Evolutionary conservation across 2,888 invertebrate genomes (phyloP).

Genomic region (Smittia sp.): DNA sequence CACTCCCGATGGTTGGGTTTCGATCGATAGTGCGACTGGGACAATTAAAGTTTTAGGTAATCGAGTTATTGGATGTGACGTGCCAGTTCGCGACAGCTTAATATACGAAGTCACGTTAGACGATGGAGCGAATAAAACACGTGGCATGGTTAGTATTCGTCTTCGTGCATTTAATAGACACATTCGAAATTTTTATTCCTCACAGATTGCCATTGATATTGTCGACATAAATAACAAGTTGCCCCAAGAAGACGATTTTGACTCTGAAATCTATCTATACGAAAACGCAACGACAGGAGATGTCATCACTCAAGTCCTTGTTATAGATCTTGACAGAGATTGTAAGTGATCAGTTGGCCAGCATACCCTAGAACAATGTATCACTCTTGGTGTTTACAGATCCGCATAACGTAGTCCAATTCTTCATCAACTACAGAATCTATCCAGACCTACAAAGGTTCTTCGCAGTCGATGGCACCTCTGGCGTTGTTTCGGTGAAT

Average conservation of each 20-base stretch:
- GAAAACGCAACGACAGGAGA: constrained; percentile 56
- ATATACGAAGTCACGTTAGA: constrained; percentile 58
- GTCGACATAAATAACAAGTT: constrained; percentile 62
- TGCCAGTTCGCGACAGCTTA: constrained; percentile 54
- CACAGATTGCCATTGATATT: constrained; percentile 59
- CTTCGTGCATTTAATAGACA: constrained; percentile 42
- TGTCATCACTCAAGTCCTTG: constrained; percentile 53
- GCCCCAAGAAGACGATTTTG: constrained; percentile 52
- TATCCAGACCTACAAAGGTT: constrained; percentile 54
- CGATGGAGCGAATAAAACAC: constrained; percentile 52
- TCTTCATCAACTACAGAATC: constrained; percentile 56
- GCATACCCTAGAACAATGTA: constrained; percentile 2
- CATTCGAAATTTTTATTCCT: constrained; percentile 13
- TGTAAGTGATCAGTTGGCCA: no score
- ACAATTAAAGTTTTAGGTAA: constrained; percentile 55
- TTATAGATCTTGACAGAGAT: constrained; percentile 58
- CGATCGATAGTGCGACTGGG: constrained; percentile 57
- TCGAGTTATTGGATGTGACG: constrained; percentile 59
- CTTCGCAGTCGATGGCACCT: constrained; percentile 56
- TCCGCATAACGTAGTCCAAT: constrained; percentile 58
- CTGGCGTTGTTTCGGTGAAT: constrained; percentile 55
- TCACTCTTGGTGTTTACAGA: constrained; percentile 47
- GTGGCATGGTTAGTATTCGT: constrained; percentile 55
- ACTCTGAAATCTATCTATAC: constrained; percentile 51
- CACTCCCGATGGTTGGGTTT: constrained; percentile 55